Evolutionary conservation across 2,113 vertebrate species (phyloP), one percentile per base, ranked within the genome.

Genomic region (Puntigrus tetrazona): DNA sequence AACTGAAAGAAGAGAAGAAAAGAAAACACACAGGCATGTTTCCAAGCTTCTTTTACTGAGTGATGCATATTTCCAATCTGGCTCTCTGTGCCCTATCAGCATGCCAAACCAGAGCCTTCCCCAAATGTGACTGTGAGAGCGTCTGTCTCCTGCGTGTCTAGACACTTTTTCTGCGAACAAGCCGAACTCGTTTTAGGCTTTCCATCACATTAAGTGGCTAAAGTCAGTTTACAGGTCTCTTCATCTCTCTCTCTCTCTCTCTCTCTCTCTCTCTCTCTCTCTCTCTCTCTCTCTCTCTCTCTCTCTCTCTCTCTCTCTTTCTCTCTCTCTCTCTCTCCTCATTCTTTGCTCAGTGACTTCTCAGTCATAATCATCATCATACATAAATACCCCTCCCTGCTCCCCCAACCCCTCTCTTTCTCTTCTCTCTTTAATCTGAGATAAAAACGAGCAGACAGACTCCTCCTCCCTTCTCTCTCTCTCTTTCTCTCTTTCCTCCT

Each of bases 381-480:
- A 88, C 86, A 90, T 92, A 92, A 91, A 91, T 91, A 89, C 88
- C 75, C 87, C 88, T 88, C 59, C 50, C 87, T 86, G 87, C 88
- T 82, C 84, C 34, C 36, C 38, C 43, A 75, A 88, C 86, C 36
- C 87, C 70, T 86, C 84, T 88, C 86, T 88, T 89, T 88, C 73
- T 86, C 86, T 59, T 59, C 81, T 65, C 55, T 85, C 86, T 83
- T 36, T 86, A 85, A 87, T 88, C 87, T 88, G 84, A 82, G 85
- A 90, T 91, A 91, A 90, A 86, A 93, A 86, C 79, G 89, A 91
- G 87, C 90, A 90, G 90, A 86, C 86, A 92, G 92, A 92, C 92
- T 92, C 93, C 92, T 78, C 92, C 91, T 87, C 83, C 89, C 83
- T 43, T 82, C 31, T 70, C 41, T 67, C 77, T 84, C 84, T 59